Conservation (phyloP, 2,113 vertebrate species). For the Aspiorhynchus laticeps region DNA sequence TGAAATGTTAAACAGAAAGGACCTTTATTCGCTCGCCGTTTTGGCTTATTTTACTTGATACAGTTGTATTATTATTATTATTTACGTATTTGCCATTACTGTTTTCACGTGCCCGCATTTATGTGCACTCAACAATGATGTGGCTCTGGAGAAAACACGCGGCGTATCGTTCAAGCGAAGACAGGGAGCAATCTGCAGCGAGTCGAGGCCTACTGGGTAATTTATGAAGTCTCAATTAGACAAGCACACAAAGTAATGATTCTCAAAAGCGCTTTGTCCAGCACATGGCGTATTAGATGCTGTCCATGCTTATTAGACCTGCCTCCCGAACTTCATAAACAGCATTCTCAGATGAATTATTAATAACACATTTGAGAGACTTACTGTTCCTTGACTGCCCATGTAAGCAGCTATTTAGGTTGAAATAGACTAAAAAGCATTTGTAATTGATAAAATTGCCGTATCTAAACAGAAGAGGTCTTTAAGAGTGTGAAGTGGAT, state of each 20-base stretch:
- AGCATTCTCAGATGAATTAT: constrained; percentile 65
- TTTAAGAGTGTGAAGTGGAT: constrained; percentile 33
- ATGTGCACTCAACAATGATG: constrained; percentile 37
- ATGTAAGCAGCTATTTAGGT: constrained; percentile 38
- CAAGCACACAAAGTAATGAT: constrained; percentile 66
- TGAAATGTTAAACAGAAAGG: constrained; percentile 39
- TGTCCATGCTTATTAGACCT: constrained; percentile 56
- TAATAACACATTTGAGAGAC: constrained; percentile 63
- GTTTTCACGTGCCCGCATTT: constrained; percentile 21
- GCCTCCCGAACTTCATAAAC: constrained; percentile 59
- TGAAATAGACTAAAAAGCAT: constrained; percentile 48
- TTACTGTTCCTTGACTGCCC: constrained; percentile 39
- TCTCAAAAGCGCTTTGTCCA: constrained; percentile 57
- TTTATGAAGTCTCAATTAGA: constrained; percentile 68
- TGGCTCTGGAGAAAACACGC: constrained; percentile 49
- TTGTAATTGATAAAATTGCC: constrained; percentile 42
- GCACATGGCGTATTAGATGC: constrained; percentile 57
- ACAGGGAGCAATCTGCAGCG: constrained; percentile 57
- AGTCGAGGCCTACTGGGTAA: constrained; percentile 63
- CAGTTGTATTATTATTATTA: constrained; percentile 35
- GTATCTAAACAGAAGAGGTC: constrained; percentile 26
- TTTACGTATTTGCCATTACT: constrained; percentile 17
- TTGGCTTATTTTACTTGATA: constrained; percentile 8
- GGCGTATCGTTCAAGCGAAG: constrained; percentile 52
- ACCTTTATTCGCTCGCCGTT: constrained; percentile 10